Conservation (phyloP, 2,888 invertebrate species). For the Lathronympha strigana region DNA sequence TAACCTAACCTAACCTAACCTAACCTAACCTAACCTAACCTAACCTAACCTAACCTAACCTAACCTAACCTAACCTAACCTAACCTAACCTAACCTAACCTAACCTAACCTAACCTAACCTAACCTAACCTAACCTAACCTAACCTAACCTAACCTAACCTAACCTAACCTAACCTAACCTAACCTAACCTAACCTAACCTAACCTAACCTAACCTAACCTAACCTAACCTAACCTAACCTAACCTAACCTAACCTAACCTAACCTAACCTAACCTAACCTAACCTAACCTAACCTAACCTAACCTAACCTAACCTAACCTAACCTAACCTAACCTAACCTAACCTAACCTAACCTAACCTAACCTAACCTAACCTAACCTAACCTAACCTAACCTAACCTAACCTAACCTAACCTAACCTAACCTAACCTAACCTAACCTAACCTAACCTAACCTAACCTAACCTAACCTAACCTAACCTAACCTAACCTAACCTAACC, state of each 20-base stretch:
- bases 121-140: constrained; percentile 39
- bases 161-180: constrained; percentile 43
- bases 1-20: constrained; percentile 43
- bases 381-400: constrained; percentile 10
- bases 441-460: constrained; percentile 33
- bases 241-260: constrained; percentile 43
- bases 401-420: constrained; percentile 34
- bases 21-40: constrained; percentile 43
- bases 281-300: constrained; percentile 44
- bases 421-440: constrained; percentile 38
- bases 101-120: constrained; percentile 41
- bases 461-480: constrained; percentile 34
- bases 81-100: constrained; percentile 42
- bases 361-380: constrained; percentile 26
- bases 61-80: constrained; percentile 43
- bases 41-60: constrained; percentile 42
- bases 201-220: constrained; percentile 44
- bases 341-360: constrained; percentile 38
- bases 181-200: constrained; percentile 44
- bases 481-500: constrained; percentile 21
- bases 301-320: constrained; percentile 35
- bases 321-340: constrained; percentile 38
- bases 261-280: constrained; percentile 46
- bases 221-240: constrained; percentile 45
- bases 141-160: constrained; percentile 42